Evolutionary conservation across 2,888 invertebrate species (phyloP), one percentile per base, ranked within the genome.

Genomic region (Saturnia pavonia): DNA sequence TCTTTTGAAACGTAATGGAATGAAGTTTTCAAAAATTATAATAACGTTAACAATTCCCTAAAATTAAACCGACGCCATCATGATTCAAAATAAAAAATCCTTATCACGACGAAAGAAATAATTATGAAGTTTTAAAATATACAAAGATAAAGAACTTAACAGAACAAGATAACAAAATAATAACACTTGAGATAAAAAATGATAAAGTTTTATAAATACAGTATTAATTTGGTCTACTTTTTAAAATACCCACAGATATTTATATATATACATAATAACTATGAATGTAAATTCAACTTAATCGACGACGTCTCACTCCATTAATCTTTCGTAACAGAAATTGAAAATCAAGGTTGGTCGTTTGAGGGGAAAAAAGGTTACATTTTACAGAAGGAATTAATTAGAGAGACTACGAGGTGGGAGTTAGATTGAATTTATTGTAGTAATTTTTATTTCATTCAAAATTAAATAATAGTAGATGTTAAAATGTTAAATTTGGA

Each of bases 271-370:
- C 72, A 40, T 74, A 83, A 77, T 87, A 81, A 84, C 86, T 85
- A 85, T 81, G 77, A 85, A 80, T 80, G 80, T 65, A 70, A 73
- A 77, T 75, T 81, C 86, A 84, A 81, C 79, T 83, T 76, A 70
- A 78, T 73, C 72, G 77, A 75, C 74, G 79, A 81, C 86, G 88
- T 85, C 83, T 80, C 76, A 80, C 60, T 74, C 80, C 85, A 90
- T 89, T 88, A 88, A 89, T 90, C 88, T 87, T 87, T 84, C 75
- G 81, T 80, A 79, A 80, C 80, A 84, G 85, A 87, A 89, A 88
- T 89, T 87, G 86, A 88, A 88, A 89, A 88, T 88, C 88, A 85
- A 81, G 83, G 83, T 82, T 84, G 84, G 82, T 84, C n/a, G 54
- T 54, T 54, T 54, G 54, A n/a, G 54, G 22, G 85, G 83, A n/a